Conservation (phyloP, 2,888 invertebrate genomes). For the Drosophila lacicola region DNA sequence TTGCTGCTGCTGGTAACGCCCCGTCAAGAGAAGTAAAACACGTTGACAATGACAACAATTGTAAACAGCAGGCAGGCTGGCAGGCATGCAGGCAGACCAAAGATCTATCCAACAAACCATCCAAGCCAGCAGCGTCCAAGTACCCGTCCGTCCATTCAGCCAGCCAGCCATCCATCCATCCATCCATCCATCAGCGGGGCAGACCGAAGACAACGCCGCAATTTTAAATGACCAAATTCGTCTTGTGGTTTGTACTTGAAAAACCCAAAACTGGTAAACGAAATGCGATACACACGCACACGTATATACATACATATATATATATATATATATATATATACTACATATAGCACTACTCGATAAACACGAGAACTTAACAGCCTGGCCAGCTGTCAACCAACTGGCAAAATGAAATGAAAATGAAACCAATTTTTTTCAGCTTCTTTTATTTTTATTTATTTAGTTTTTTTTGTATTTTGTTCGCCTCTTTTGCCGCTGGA, state of each 20-base stretch:
- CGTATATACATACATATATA: conserved; percentile 2
- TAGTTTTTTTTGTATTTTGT: conserved; percentile 19
- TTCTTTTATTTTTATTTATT: conserved; percentile 15
- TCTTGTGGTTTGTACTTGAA: conserved; percentile 79
- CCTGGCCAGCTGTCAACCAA: conserved; percentile 57
- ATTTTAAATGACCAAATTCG: conserved; percentile 81
- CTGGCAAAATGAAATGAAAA: conserved; percentile 66
- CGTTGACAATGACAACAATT: conserved; percentile 79
- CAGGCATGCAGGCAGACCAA: conserved; percentile 41
- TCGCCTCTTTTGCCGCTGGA: conserved; percentile 14
- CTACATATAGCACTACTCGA: conserved; percentile 14
- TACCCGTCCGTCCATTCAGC: background rate
- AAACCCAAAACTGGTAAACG: conserved; percentile 71
- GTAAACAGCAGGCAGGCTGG: conserved; percentile 60
- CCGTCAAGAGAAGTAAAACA: conserved; percentile 61
- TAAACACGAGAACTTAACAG: conserved; percentile 49
- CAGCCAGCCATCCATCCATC: conserved; percentile 11
- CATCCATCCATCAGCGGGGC: conserved; percentile 57
- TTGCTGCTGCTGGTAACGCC: conserved; percentile 48
- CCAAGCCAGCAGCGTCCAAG: conserved; percentile 25
- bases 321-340: conserved; percentile 5
- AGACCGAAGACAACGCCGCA: conserved; percentile 65
- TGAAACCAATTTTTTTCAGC: conserved; percentile 52
- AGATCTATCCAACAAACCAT: conserved; percentile 36
- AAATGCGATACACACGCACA: conserved; percentile 58